phyloP scores from a whole-genome alignment of 2,797 vertebrate species.

The Bovichtus diacanthus region DNA sequence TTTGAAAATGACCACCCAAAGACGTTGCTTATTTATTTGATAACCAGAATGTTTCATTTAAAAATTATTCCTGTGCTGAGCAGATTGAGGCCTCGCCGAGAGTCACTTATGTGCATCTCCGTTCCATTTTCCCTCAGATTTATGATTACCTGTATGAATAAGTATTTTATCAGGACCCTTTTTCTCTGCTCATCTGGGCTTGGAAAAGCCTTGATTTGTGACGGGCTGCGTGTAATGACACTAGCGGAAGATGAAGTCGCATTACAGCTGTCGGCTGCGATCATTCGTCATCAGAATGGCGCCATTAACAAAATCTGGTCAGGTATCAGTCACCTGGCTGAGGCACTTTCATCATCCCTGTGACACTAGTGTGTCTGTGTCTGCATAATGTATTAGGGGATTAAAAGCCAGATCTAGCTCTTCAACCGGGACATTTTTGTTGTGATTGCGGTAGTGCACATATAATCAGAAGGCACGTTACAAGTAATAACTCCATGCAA shows the following conservation, averaged over 20 bases:
- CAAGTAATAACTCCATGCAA: constrained; percentile 3
- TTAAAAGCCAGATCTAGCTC: constrained; percentile 20
- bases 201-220: constrained; percentile 77
- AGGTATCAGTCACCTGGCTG: constrained; percentile 79
- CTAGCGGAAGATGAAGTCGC: constrained; percentile 75
- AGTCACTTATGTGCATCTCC: constrained; percentile 24
- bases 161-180: constrained; percentile 71
- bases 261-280: constrained; percentile 63
- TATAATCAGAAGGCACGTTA: constrained; percentile 11
- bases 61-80: background rate
- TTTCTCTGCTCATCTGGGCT: constrained; percentile 67
- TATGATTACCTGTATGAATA: constrained; percentile 72
- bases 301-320: constrained; percentile 79
- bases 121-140: constrained; percentile 62
- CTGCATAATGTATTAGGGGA: constrained; percentile 62
- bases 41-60: constrained; percentile 8
- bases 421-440: background rate
- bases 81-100: constrained; percentile 35
- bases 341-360: constrained; percentile 60
- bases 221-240: constrained; percentile 68
- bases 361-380: constrained; percentile 57
- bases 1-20: constrained; percentile 6
- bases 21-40: constrained; percentile 28
- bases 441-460: constrained; percentile 6
- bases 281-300: constrained; percentile 72